Percentiles rank a stretch among this genome's conserved stretches.
phyloP scores from a whole-genome alignment of 2,888 invertebrate species.

The Maniola hyperantus region DNA sequence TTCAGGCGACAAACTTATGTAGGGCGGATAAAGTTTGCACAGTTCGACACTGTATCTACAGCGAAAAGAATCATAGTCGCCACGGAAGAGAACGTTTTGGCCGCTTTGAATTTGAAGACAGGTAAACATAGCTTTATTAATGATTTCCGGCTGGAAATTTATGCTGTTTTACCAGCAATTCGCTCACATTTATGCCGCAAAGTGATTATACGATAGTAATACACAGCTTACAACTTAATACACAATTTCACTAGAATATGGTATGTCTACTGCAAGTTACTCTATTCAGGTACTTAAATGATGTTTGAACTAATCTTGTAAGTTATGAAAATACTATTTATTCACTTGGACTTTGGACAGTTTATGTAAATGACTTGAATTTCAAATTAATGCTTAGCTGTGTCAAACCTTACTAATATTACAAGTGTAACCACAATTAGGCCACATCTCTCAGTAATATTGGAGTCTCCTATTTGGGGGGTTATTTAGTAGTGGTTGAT shows the following conservation, averaged over 20 bases:
- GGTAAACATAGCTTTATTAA: constrained; percentile 66
- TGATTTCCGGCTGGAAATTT: constrained; percentile 15
- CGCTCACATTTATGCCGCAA: neutral
- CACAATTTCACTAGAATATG: neutral
- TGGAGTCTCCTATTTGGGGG: too few species aligned
- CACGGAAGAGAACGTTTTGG: constrained; percentile 93
- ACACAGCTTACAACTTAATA: neutral
- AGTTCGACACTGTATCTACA: constrained; percentile 88
- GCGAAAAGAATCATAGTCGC: constrained; percentile 90
- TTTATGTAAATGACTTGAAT: neutral
- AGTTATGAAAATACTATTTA: neutral
- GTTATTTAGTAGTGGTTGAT: too few species aligned
- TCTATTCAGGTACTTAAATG: too few species aligned
- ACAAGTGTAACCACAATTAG: too few species aligned
- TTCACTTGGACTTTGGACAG: too few species aligned
- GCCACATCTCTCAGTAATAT: too few species aligned
- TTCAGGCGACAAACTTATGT: constrained; percentile 92
- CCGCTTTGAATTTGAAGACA: constrained; percentile 90
- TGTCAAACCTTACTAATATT: too few species aligned
- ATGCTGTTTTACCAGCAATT: neutral
- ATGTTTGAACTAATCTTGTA: neutral
- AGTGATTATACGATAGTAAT: neutral
- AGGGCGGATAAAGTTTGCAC: constrained; percentile 90
- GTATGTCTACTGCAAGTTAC: neutral
- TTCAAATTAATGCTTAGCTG: neutral